Percentiles rank a stretch among this genome's conserved stretches.
phyloP scores from a whole-genome alignment of 2,113 vertebrate species.

The Gnathonemus longibarbis region DNA sequence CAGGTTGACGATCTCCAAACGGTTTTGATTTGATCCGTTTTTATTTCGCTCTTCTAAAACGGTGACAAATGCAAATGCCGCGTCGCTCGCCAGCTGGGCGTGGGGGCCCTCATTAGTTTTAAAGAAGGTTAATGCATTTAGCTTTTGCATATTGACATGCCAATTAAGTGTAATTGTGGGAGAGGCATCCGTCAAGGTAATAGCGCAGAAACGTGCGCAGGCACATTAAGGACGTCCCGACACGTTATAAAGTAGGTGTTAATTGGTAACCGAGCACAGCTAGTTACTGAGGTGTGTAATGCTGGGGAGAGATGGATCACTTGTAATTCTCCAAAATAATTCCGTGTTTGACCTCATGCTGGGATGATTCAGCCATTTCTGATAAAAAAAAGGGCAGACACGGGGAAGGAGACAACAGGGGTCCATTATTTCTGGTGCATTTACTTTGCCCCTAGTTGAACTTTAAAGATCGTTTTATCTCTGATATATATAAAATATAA shows the following conservation, averaged over 20 bases:
- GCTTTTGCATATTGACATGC: conserved; percentile 99
- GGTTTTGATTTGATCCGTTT: neutral
- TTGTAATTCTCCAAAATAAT: conserved; percentile 83
- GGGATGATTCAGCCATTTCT: conserved; percentile 80
- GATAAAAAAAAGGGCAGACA: neutral
- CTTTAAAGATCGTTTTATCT: neutral
- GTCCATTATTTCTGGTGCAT: neutral
- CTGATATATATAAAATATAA: neutral
- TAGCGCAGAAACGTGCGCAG: conserved; percentile 94
- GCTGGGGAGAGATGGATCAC: conserved; percentile 81
- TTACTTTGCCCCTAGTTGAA: neutral
- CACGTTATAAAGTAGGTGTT: conserved; percentile 92
- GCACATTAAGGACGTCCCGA: conserved; percentile 85
- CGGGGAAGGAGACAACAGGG: neutral
- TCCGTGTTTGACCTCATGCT: conserved; percentile 81
- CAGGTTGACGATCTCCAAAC: neutral
- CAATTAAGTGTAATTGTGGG: conserved; percentile 96
- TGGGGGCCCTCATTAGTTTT: conserved; percentile 92
- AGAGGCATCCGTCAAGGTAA: conserved; percentile 98
- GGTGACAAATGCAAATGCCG: conserved; percentile 94
- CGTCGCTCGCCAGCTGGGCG: conserved; percentile 91
- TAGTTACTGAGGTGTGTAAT: conserved; percentile 90
- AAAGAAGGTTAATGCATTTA: conserved; percentile 99
- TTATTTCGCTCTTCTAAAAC: conserved; percentile 45
- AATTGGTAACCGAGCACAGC: conserved; percentile 90